Evolutionary conservation across 2,113 vertebrate genomes (phyloP).

Genomic region (Equus quagga): DNA sequence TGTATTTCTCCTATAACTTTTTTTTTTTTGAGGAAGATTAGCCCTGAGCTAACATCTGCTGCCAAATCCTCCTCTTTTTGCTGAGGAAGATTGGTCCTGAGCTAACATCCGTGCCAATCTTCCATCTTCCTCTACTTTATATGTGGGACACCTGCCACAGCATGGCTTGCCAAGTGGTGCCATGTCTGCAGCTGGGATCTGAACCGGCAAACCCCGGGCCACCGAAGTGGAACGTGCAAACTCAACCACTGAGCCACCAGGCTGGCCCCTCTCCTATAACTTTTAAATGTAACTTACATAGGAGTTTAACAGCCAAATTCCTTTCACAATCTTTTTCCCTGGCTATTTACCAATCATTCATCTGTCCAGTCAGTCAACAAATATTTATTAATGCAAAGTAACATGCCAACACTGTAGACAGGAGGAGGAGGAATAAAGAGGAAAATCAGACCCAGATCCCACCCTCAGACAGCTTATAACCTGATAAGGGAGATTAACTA

Average conservation of each 20-base stretch:
- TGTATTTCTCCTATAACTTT: neutral
- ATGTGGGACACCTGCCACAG: too few relatives aligned
- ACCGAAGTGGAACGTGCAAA: too few relatives aligned
- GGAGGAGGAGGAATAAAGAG: neutral
- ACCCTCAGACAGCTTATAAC: neutral
- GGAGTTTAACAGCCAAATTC: neutral
- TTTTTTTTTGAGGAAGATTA: too few relatives aligned
- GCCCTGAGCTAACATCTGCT: too few relatives aligned
- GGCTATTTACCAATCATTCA: neutral
- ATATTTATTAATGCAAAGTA: neutral
- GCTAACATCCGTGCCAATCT: too few relatives aligned
- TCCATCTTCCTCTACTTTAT: too few relatives aligned
- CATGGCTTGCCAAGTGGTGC: too few relatives aligned
- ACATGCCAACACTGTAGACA: neutral
- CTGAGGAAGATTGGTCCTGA: too few relatives aligned
- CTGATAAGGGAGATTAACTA: neutral
- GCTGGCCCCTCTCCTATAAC: neutral
- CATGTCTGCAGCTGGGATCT: too few relatives aligned
- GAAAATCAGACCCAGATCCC: neutral
- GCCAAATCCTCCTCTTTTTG: too few relatives aligned
- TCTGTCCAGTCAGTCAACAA: neutral
- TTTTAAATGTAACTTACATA: neutral
- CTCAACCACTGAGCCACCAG: too few relatives aligned
- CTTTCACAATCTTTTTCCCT: neutral
- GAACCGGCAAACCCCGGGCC: too few relatives aligned